Evolutionary conservation across 2,888 invertebrate species (phyloP), one percentile per base, ranked within the genome.

Genomic region (Drosophila mimetica): DNA sequence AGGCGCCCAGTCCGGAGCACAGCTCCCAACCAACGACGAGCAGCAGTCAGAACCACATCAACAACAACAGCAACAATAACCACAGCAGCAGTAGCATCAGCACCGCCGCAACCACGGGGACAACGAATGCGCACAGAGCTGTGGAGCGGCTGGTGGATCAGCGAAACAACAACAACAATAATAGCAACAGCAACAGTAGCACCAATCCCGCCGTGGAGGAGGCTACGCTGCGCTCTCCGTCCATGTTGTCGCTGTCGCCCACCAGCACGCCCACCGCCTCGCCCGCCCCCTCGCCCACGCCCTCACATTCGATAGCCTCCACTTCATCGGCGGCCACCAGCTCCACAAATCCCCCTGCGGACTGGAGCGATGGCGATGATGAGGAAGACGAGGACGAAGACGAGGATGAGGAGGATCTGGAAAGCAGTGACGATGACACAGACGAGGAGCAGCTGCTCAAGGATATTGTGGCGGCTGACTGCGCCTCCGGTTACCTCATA

Each of bases 401-500:
- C 9, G 81, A 84, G 71, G 88, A 83, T 16, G 80, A 77, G 18
- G 79, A 85, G 48, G 74, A 71, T 5, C 46, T 66, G 22, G 66
- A 82, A 6, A 71, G 73, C 8, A 73, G 67, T 37, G 88, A 87
- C 22, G 86, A 76, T 44, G 74, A 69, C 13, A 67, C 67, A 2
- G 72, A 71, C 13, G 77, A 72, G 32, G 77, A 83, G 42, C 81
- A 86, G 22, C 37, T 79, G 44, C 73, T 76, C 9, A 88, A 86
- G 30, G 90, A 89, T 34, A 86, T 91, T 53, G 90, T 89, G 14
- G 84, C 89, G 7, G 89, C 90, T 4, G 92, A 92, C 73, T 91
- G 92, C 83, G 89, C 90, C 53, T 89, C 91, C 2, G 92, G 92
- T 32, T 92, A 90, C 79, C 86, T 92, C 28, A 92, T 92, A 82